Conservation (phyloP, 2,888 invertebrate species). For the Cremastinae sp. region DNA sequence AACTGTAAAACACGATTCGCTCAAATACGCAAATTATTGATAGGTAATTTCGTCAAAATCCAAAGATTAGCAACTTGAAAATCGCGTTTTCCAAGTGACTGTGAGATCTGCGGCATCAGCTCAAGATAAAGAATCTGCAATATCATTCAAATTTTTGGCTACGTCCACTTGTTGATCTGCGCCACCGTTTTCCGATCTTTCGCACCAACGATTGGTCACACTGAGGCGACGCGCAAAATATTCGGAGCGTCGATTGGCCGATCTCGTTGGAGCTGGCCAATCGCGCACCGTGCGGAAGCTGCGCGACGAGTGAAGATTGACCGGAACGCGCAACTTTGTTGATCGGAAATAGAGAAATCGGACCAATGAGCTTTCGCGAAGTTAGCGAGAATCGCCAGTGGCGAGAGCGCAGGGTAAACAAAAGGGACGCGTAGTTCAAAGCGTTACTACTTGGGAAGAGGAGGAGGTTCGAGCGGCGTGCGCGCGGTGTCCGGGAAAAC, state of each 20-base stretch:
- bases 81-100: no score
- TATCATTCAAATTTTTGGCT: no score
- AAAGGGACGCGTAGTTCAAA: slow-evolving; percentile 53
- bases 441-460: slow-evolving; percentile 31
- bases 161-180: no score
- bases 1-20: no score
- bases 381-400: not conserved
- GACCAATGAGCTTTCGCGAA: slow-evolving; percentile 22
- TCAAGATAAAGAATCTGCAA: no score
- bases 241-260: not conserved
- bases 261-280: not conserved
- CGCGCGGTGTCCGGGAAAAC: slow-evolving; percentile 30
- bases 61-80: no score
- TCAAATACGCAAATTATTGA: no score
- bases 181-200: no score
- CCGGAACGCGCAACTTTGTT: slow-evolving; percentile 26
- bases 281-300: not conserved
- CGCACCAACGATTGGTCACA: no score
- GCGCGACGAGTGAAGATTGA: not conserved
- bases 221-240: slow-evolving; percentile 7
- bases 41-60: no score
- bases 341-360: not conserved
- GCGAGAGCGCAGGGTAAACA: slow-evolving; percentile 25
- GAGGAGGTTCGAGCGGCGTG: slow-evolving; percentile 21
- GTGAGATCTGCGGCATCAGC: no score